These are phyloP conservation scores for Apaloderma vittatum DNA, from an alignment of 2,113 vertebrate genomes.

Conservation along the genomic window DNA sequence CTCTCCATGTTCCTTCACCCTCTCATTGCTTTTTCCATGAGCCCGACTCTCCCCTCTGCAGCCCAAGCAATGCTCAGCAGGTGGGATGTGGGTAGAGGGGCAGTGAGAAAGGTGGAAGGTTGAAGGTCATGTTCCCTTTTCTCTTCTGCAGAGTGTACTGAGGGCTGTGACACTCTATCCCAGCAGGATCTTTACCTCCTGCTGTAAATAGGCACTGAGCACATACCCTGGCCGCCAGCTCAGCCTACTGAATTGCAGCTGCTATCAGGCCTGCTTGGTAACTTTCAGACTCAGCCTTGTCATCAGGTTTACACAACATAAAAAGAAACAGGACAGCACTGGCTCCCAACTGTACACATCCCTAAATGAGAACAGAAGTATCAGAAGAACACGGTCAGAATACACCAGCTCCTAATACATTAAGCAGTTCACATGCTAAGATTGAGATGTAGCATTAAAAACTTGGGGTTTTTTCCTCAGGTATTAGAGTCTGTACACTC, in stretches of 20 bases:
- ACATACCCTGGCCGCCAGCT: constrained; percentile 16
- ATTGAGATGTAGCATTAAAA: neutral
- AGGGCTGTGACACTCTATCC: constrained; percentile 49
- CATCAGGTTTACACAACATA: constrained; percentile 52
- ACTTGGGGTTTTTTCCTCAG: neutral
- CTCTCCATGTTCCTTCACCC: neutral
- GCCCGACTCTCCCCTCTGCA: neutral
- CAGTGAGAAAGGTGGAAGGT: constrained; percentile 16
- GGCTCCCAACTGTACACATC: neutral
- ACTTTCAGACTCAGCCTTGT: constrained; percentile 51
- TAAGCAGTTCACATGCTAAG: neutral
- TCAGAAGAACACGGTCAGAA: neutral
- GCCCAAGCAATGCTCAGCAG: accelerated
- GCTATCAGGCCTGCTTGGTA: constrained; percentile 22
- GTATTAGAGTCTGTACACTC: neutral
- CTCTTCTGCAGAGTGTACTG: neutral
- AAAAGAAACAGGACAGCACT: constrained; percentile 18
- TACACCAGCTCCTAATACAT: neutral
- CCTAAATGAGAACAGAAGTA: neutral
- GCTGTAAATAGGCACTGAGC: constrained; percentile 62
- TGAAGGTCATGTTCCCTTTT: constrained; percentile 54
- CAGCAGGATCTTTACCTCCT: constrained; percentile 37
- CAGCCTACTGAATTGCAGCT: constrained; percentile 46
- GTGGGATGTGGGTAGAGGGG: neutral
- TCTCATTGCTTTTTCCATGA: neutral